Evolutionary conservation across 1,140 invertebrate species (phyloP), one percentile per base, ranked within the genome.

Genomic region (Zaprionus camerounensis): DNA sequence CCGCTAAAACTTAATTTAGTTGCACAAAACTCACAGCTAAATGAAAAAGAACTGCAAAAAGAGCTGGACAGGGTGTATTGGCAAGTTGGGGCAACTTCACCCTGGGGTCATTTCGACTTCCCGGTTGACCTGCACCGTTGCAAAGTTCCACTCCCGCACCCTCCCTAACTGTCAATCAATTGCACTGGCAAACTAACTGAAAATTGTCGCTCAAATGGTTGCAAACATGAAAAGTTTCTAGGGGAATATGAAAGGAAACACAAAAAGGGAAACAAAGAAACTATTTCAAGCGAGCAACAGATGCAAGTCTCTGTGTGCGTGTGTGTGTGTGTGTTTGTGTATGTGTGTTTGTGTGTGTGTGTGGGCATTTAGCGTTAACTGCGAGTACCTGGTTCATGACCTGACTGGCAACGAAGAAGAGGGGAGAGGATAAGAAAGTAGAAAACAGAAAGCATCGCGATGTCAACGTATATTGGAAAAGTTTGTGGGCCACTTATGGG

Each of bases 391-490:
- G 59, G 1, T 11, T 13, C 41, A 26, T 38, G 44, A 63, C 59
- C 38, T 17, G 4, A 58, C n/a, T 11, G 24, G 24, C 24, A 26
- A 26, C 24, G 24, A 26, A 26, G 24, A 26, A 5, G 24, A 26
- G 2, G 24, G 24, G 4, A 26, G 24, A 26, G 26, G 44, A 24
- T 22, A 9, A 67, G 36, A 3, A 9, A 66, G n/a, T 9, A 20
- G 53, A 12, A 28, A 44, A 20, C 38, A 51, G 12, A n/a, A 44
- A 20, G 55, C 55, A 53, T 11, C 15, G 44, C 12, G 38, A 34
- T 20, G 17, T 13, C 15, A 44, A 34, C 41, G 31, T 53, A 49
- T 76, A 82, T 82, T 79, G 71, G 67, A 72, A 82, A 82, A 82
- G 71, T 82, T 79, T 66, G 34, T 26, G 34, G 56, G 55, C 56